Evolutionary conservation across 2,888 invertebrate genomes (phyloP), one percentile per base, ranked within the genome.

Genomic region (Invenusta paracnida): DNA sequence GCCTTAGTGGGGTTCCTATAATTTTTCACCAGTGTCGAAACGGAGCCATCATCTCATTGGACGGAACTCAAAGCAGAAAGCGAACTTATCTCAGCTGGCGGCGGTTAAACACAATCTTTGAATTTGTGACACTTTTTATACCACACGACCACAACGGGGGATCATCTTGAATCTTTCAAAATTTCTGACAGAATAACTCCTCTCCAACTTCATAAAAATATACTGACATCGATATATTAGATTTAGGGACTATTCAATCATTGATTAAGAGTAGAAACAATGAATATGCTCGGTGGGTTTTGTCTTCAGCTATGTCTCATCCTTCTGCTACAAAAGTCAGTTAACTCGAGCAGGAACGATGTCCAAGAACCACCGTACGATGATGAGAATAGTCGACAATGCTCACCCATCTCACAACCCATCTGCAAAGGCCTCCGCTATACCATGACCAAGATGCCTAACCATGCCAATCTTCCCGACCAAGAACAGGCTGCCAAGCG

Each of bases 401-500:
- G 96, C 92, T 95, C 96, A 92, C 93, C 94, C 89, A 95, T 96
- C 90, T 93, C 93, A 85, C 94, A 95, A 87, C 94, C 95, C 81
- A 93, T 95, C 92, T 96, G 96, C 91, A 94, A 94, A 91, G 95
- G 95, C 89, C 93, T 96, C 90, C 94, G 95, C 88, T 96, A 96
- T 92, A 96, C 96, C 92, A 94, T 94, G 92, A 96, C 96, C 29
- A 93, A 94, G 31, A 94, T 96, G 95, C 96, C 96, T 84, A 96
- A 96, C 92, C 93, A 95, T 87, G 94, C 95, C 92, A 95, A 95
- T 0, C 95, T 96, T 91, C 93, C 93, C 87, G 94, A 94, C 90
- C 96, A 96, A 92, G 93, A 94, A 89, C 94, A 95, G 90, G 95
- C 96, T 85, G 94, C 95, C 89, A 93, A 94, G 90, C 94, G 94